phyloP scores from a whole-genome alignment of 2,113 vertebrate genomes.

The Mastomys natalensis region DNA sequence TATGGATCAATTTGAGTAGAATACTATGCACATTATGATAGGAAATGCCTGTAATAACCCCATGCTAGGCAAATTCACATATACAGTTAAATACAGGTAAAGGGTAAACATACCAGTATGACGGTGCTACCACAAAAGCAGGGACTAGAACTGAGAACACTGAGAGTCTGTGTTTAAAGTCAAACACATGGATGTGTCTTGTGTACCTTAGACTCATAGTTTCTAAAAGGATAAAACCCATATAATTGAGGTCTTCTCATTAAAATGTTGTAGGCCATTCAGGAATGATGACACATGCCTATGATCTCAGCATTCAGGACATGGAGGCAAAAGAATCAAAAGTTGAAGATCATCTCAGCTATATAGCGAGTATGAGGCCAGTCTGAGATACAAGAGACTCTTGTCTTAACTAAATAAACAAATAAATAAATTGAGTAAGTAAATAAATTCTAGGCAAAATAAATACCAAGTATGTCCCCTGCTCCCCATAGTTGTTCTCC shows the following conservation, averaged over 20 bases:
- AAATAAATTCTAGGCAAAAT: neutral
- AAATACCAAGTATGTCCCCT: neutral
- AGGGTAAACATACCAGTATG: neutral
- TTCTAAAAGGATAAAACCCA: neutral
- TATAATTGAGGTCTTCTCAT: neutral
- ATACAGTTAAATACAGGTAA: neutral
- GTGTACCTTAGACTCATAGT: neutral
- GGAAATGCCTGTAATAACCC: neutral
- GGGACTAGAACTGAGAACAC: neutral
- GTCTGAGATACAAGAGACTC: neutral
- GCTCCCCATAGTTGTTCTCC: neutral
- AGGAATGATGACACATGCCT: neutral
- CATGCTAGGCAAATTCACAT: neutral
- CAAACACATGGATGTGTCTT: neutral
- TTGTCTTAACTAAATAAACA: neutral
- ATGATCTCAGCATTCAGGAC: neutral
- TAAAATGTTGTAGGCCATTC: conserved; percentile 1
- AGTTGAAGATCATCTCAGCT: neutral
- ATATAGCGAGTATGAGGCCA: neutral
- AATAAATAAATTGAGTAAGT: neutral
- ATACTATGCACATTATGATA: neutral
- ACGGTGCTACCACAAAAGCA: neutral
- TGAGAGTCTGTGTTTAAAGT: neutral
- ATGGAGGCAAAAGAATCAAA: neutral
- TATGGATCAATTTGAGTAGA: neutral